These are phyloP conservation scores for Herpetotheres cachinnans DNA, from an alignment of 2,113 vertebrate species.

Conservation along the genomic window DNA sequence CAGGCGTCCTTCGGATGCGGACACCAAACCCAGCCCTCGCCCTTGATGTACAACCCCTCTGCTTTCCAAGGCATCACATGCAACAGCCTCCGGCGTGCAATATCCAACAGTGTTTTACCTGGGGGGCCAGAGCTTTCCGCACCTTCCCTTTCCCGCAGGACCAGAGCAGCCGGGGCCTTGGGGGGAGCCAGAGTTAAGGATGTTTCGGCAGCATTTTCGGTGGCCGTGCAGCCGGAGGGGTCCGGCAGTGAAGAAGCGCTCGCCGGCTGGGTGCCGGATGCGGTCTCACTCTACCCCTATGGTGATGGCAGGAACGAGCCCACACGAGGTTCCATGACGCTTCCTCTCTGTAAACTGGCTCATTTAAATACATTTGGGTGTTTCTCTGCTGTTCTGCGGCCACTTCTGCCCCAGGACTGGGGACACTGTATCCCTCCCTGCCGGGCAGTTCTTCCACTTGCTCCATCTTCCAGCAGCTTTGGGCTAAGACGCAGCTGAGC, in stretches of 20 bases:
- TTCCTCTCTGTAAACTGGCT: not conserved
- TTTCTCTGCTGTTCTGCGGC: not conserved
- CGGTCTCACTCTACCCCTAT: not conserved
- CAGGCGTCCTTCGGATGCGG: rapidly evolving
- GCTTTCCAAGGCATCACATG: rapidly evolving
- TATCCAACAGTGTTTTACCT: not conserved
- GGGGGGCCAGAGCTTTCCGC: not conserved
- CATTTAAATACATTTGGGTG: constrained; percentile 2
- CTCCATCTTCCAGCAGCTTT: not conserved
- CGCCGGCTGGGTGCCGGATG: not conserved
- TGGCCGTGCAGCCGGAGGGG: not conserved
- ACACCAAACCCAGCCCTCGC: not conserved
- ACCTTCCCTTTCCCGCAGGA: not conserved
- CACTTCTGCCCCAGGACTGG: rapidly evolving
- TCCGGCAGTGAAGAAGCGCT: not conserved
- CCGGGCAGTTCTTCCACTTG: rapidly evolving
- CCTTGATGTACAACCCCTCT: rapidly evolving
- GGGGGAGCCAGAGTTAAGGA: not conserved
- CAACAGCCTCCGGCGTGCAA: rapidly evolving
- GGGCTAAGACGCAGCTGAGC: not conserved
- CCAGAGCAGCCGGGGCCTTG: not conserved
- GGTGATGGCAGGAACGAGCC: not conserved
- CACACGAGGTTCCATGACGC: not conserved
- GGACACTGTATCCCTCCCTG: too few relatives aligned
- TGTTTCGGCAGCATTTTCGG: rapidly evolving